Conservation (phyloP, 2,113 vertebrate genomes). For the Misgurnus anguillicaudatus region DNA sequence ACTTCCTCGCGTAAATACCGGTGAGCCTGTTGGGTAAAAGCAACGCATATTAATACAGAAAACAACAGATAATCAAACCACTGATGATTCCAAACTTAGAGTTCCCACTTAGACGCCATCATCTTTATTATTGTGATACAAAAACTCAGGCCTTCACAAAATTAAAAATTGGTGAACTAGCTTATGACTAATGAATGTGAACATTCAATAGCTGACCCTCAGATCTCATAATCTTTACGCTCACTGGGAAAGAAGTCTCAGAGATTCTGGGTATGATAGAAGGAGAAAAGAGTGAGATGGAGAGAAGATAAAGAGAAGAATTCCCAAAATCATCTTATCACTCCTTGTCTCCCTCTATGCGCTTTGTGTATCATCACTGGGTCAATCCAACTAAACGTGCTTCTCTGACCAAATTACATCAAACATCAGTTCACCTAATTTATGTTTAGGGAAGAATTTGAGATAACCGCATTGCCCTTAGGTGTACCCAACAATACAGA, state of each 20-base stretch:
- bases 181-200: too few species aligned
- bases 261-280: neutral
- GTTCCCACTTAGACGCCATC: too few species aligned
- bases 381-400: neutral
- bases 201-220: conserved; percentile 40
- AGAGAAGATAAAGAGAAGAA: neutral
- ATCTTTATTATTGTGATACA: too few species aligned
- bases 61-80: too few species aligned
- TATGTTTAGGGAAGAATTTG: too few species aligned
- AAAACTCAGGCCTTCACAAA: too few species aligned
- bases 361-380: conserved; percentile 39
- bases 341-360: conserved; percentile 40
- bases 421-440: too few species aligned
- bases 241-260: conserved; percentile 50
- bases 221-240: conserved; percentile 63
- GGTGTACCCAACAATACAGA: neutral
- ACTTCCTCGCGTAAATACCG: conserved; percentile 98
- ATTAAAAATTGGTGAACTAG: too few species aligned
- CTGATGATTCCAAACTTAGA: too few species aligned
- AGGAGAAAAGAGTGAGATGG: neutral
- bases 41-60: neutral
- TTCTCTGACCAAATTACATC: too few species aligned
- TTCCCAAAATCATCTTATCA: neutral
- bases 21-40: conserved; percentile 81
- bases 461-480: too few species aligned